Conservation (phyloP, 2,113 vertebrate species). For the Turdus rufiventris region DNA sequence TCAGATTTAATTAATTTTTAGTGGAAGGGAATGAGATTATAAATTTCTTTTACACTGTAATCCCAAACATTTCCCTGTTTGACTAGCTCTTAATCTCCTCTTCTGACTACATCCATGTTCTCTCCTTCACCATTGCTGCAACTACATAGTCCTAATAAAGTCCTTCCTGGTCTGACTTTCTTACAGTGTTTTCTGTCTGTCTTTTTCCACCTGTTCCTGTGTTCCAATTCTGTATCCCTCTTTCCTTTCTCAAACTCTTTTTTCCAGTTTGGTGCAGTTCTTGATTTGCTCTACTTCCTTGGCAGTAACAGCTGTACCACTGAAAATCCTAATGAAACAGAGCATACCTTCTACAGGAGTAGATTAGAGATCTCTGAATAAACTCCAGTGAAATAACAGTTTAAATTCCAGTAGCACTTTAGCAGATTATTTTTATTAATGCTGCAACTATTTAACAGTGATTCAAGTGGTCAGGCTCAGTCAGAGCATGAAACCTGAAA, state of each 20-base stretch:
- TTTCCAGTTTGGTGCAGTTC: background rate
- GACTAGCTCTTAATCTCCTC: background rate
- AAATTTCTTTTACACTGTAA: background rate
- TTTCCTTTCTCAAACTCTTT: background rate
- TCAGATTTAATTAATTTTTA: background rate
- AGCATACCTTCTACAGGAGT: background rate
- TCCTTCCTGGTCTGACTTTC: background rate
- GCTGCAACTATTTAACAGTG: background rate
- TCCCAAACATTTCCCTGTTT: background rate
- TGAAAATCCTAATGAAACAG: background rate
- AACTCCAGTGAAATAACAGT: background rate
- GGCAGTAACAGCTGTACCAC: background rate
- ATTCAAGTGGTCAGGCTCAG: background rate
- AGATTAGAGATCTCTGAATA: background rate
- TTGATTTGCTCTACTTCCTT: background rate
- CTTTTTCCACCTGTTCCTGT: background rate
- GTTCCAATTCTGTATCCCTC: background rate
- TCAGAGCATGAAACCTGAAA: background rate
- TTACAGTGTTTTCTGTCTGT: background rate
- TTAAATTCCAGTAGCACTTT: background rate
- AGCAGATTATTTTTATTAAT: background rate
- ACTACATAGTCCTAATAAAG: background rate
- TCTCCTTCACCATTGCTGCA: background rate
- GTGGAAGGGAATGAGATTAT: background rate
- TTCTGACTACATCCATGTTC: background rate